Evolutionary conservation across 2,797 vertebrate species (phyloP), one percentile per base, ranked within the genome.

Genomic region (Trachurus trachurus): DNA sequence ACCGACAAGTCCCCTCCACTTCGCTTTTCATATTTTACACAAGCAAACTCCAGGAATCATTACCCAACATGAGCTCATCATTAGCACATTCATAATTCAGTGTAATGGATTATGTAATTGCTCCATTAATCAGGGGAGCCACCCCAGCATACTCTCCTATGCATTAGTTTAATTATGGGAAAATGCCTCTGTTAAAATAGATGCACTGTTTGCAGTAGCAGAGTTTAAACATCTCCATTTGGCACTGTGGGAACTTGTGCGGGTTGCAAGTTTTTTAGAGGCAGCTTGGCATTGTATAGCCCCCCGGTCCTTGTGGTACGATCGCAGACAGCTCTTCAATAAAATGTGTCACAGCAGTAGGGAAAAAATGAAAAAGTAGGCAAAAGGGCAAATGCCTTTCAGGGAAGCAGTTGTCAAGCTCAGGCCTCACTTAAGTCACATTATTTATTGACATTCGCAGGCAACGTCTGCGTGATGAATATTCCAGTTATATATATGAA

Each of bases 71-170:
- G 86, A 89, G 92, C 88, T 93, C 87, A 93, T 94, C 93, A 93
- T 93, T 91, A 94, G 85, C 84, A 81, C 92, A 86, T 93, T 94
- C 92, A 93, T 91, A 93, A 93, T 93, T 92, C 90, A 92, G 90
- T 67, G 83, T 93, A 94, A 95, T 92, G 91, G 92, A 94, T 94
- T 88, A 93, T 88, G 86, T 92, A 93, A 93, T 92, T 88, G 87
- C 81, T 81, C 85, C 85, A 92, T 93, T 94, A 92, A 94, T 93
- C 92, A 91, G 84, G 82, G 79, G 83, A 89, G 87, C 89, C 87
- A 82, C 80, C 83, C 78, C 88, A 54, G 82, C 76, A 90, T 85
- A 76, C 86, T 88, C 92, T 85, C 80, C 87, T 82, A 86, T 92
- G 88, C 87, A 89, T 92, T 91, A 56, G 85, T 91, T 92, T 89